These are phyloP conservation scores for Cephus sareptanus DNA, from an alignment of 2,888 invertebrate species.

Conservation along the genomic window DNA sequence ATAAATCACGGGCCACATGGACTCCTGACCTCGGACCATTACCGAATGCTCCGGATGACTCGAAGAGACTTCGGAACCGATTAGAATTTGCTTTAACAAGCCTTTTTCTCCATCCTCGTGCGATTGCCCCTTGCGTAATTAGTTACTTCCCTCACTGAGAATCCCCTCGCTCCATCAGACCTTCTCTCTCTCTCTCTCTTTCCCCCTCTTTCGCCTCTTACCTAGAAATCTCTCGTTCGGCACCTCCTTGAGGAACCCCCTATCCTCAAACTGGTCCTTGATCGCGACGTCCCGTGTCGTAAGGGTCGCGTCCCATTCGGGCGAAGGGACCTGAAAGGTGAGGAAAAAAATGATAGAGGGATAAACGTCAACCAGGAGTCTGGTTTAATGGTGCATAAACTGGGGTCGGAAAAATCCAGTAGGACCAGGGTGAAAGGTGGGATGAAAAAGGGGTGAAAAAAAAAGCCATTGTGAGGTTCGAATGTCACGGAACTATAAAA, in stretches of 20 bases:
- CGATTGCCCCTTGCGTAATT: not conserved
- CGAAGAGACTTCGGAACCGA: conserved; percentile 27
- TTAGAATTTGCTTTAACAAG: conserved; percentile 32
- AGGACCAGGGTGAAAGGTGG: not conserved
- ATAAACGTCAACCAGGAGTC: conserved; percentile 56
- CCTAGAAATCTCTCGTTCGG: not conserved
- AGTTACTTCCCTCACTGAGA: not conserved
- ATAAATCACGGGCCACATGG: conserved; percentile 27
- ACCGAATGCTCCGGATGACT: conserved; percentile 34
- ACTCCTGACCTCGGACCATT: conserved; percentile 26
- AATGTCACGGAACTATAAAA: not conserved
- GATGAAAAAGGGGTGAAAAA: not conserved
- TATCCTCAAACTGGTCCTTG: not conserved
- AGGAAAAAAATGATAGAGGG: conserved; percentile 44
- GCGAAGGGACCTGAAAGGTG: not conserved
- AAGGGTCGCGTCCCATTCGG: not conserved
- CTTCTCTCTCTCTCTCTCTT: not conserved
- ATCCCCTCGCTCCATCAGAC: not conserved
- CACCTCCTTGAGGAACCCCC: not conserved
- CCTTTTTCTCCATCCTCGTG: conserved; percentile 3
- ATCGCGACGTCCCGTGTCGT: not conserved
- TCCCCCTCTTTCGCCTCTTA: not conserved
- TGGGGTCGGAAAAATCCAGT: conserved; percentile 26
- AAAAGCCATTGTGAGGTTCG: not conserved
- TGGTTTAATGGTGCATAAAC: conserved; percentile 64